Evolutionary conservation across 1,140 invertebrate genomes (phyloP), one percentile per base, ranked within the genome.

Genomic region (Lanistes nyassanus): DNA sequence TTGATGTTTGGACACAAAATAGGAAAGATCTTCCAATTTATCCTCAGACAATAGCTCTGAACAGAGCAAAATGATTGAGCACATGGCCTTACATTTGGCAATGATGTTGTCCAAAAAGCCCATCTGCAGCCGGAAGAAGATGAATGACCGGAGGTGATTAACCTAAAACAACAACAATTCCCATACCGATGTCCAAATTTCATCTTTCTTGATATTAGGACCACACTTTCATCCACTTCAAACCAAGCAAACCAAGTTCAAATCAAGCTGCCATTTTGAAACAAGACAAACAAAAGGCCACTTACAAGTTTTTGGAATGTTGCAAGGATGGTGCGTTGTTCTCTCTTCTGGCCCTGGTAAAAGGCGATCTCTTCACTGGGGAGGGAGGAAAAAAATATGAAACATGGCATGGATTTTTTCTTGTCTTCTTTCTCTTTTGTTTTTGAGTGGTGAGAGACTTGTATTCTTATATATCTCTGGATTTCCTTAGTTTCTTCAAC

Each of bases 41-140:
- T 23, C 13, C 51, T 53, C 13, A 53, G 23, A 53, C 51, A 60
- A 11, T 4, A 60, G 2, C 9, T 11, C 9, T 9, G 23, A 60
- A 31, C 64, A 66, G 21, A 36, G 64, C 31, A 29, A 31, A 29
- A 26, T 7, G 5, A 36, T 23, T 5, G 23, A 13, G 31, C 13
- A 64, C 64, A 66, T 66, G 64, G 34, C 34, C 94, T 92, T 91
- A 97, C 95, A 99, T 92, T 98, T 98, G 31, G 95, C 97, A 76
- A 99, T 92, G 73, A 99, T 94, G 89, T 98, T 99, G 89, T 99
- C 98, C 36, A 98, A 88, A 81, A 98, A 93, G 65, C 97, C 97
- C 93, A 99, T 97, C 19, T 93, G 91, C 60, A 98, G 95, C 79
- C 94, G 93, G 90, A 99, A 99, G 83, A 95, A 93, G 42, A 98